Evolutionary conservation across 1,140 invertebrate species (phyloP), one percentile per base, ranked within the genome.

Genomic region (Agraylea sexmaculata): DNA sequence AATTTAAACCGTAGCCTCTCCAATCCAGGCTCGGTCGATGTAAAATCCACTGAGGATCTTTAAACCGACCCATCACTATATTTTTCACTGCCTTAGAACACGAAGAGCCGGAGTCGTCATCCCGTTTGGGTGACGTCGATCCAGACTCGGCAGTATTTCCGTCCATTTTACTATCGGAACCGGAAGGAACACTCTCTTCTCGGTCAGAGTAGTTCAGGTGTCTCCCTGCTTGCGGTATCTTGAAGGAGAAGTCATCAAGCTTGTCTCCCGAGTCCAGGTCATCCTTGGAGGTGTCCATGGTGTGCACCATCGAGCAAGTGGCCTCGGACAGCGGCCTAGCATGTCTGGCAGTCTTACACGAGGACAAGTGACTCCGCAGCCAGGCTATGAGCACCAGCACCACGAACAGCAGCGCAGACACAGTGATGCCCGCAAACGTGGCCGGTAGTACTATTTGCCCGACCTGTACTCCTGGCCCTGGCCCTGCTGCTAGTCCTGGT

Each of bases 11-110:
- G 33, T 43, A 46, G 8, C 43, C 34, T 37, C 43, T 50, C 43
- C 44, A 50, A 36, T 50, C 44, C 6, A 50, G 33, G 0, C 40
- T 37, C 2, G 43, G 39, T 21, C 37, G 30, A 25, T 37, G 37
- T 7, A 38, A 10, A 12, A 50, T 43, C 47, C 47, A 50, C 15
- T 34, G 40, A 7, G 39, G 47, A 10, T 50, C n/a, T n/a, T n/a
- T n/a, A n/a, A n/a, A n/a, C n/a, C n/a, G n/a, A n/a, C n/a, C n/a
- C n/a, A n/a, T n/a, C n/a, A n/a, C n/a, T n/a, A n/a, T n/a, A n/a
- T n/a, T n/a, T n/a, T n/a, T n/a, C n/a, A n/a, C n/a, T n/a, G n/a
- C n/a, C n/a, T n/a, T n/a, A n/a, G n/a, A n/a, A n/a, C 44, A 18
- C 40, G 27, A 15, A 43, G 12, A 29, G 44, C 37, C 7, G 20